Evolutionary conservation across 1,140 invertebrate species (phyloP).

Genomic region (Palaemon carinicauda): DNA sequence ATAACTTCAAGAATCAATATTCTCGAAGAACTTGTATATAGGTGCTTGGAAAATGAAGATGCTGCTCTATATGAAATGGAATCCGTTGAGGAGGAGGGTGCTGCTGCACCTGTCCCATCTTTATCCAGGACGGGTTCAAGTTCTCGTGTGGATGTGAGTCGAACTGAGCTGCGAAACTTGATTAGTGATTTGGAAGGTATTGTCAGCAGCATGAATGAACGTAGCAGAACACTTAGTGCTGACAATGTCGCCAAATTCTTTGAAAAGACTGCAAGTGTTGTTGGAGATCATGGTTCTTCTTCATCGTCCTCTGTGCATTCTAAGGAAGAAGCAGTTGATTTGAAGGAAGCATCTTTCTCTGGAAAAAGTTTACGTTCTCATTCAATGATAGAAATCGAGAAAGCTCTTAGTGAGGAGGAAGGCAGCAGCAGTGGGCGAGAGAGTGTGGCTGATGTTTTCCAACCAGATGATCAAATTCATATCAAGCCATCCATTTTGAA

Average conservation of each 20-base stretch:
- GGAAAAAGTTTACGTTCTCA: not conserved
- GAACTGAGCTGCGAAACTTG: not conserved
- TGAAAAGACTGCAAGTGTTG: conserved; percentile 6
- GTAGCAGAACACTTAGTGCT: conserved; percentile 9
- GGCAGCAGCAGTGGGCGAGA: not conserved
- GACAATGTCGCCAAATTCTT: conserved; percentile 19
- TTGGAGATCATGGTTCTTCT: not conserved
- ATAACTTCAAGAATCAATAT: conserved; percentile 5
- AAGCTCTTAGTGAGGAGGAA: not conserved
- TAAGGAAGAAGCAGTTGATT: not conserved
- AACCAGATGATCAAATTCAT: not conserved
- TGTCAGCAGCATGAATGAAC: conserved; percentile 12
- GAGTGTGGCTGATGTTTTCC: not conserved
- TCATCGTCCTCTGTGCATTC: not conserved
- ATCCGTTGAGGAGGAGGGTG: not conserved
- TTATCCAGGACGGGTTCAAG: not conserved
- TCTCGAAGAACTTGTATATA: not conserved
- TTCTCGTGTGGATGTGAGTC: not conserved
- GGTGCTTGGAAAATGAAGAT: not conserved
- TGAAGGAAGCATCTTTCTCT: not conserved
- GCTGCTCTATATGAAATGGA: not conserved
- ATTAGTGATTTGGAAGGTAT: conserved; percentile 5
- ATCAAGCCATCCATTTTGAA: conserved; percentile 15
- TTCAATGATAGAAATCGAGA: not conserved
- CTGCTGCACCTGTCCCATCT: not conserved